These are phyloP conservation scores for Myotis findleyi DNA, from an alignment of 2,797 vertebrate species.

Conservation along the genomic window DNA sequence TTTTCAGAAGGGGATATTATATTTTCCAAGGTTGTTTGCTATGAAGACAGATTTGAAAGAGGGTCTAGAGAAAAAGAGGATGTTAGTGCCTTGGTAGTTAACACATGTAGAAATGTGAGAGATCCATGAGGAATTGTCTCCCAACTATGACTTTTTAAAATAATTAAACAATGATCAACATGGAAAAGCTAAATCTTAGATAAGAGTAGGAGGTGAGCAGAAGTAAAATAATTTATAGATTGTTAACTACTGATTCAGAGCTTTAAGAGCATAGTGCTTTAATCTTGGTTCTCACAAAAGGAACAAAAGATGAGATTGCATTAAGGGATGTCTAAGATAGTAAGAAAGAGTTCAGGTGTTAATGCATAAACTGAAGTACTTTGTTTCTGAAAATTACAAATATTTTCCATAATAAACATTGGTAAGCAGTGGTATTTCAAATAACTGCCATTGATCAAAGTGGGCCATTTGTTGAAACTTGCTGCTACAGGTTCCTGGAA, in stretches of 20 bases:
- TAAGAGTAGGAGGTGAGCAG: neutral
- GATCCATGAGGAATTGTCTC: neutral
- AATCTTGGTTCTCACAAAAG: neutral
- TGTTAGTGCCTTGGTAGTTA: neutral
- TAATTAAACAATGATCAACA: neutral
- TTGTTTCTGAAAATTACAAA: slow-evolving; percentile 4
- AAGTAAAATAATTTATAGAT: neutral
- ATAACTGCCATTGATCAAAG: neutral
- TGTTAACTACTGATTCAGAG: neutral
- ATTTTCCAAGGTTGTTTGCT: neutral
- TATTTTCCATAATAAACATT: neutral
- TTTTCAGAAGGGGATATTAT: neutral
- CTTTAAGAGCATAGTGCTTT: neutral
- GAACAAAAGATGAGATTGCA: neutral
- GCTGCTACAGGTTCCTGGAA: neutral
- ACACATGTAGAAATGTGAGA: neutral
- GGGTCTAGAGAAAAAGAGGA: neutral
- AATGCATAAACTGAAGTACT: neutral
- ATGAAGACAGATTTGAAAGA: neutral
- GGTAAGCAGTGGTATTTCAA: neutral
- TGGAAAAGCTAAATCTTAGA: neutral
- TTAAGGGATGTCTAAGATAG: neutral
- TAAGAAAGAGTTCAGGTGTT: neutral
- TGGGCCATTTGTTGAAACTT: neutral
- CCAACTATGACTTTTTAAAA: neutral